Percentiles rank a stretch among this genome's conserved stretches.
phyloP scores from a whole-genome alignment of 2,888 invertebrate species.

The Heliconius aoede region DNA sequence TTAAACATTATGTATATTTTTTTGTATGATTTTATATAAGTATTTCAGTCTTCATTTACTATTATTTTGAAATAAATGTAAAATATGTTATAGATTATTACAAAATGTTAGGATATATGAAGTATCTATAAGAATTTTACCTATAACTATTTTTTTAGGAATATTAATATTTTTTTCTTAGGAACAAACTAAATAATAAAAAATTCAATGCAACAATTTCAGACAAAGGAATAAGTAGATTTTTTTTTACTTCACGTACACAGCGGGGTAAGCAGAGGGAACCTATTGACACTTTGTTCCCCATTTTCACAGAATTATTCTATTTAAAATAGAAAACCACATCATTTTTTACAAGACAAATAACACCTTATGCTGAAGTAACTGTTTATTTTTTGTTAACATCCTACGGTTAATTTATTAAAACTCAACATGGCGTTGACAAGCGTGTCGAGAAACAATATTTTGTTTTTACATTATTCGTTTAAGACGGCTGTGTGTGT shows the following conservation, averaged over 20 bases:
- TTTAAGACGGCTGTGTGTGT: slow-evolving; percentile 47
- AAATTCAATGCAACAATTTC: no score
- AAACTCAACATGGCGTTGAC: slow-evolving; percentile 67
- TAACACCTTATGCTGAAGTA: slow-evolving; percentile 37
- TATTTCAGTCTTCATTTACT: no score
- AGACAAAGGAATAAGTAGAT: no score
- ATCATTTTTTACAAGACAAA: slow-evolving; percentile 40
- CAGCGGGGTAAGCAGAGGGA: no score
- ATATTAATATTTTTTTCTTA: no score
- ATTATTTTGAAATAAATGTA: background rate
- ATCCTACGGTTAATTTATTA: slow-evolving; percentile 63
- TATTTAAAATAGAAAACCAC: slow-evolving; percentile 15
- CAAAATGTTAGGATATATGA: background rate
- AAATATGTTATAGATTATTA: background rate
- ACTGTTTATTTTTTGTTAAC: slow-evolving; percentile 40
- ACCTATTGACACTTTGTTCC: no score
- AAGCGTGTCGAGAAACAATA: slow-evolving; percentile 69
- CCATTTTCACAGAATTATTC: background rate
- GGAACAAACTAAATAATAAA: no score
- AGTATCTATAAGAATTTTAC: no score
- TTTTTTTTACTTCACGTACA: no score
- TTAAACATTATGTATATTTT: background rate
- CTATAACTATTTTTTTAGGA: no score
- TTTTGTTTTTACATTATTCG: slow-evolving; percentile 74
- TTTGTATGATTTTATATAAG: no score